Evolutionary conservation across 2,888 invertebrate genomes (phyloP).

Genomic region (Caenorhabditis uteleia): DNA sequence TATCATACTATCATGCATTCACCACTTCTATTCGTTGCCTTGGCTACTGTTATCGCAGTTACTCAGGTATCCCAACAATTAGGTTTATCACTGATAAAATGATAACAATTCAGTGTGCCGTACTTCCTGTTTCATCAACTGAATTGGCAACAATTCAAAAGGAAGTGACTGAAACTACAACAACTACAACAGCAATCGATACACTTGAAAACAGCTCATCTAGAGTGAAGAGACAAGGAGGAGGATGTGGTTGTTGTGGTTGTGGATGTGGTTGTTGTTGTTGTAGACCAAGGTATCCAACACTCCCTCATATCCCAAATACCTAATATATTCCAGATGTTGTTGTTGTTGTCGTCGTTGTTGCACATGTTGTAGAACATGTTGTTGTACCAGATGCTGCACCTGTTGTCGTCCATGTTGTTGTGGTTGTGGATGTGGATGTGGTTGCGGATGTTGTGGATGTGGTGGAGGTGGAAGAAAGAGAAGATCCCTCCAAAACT

Average conservation of each 20-base stretch:
- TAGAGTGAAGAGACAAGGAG: conserved; percentile 41
- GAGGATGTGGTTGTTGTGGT: conserved; percentile 37
- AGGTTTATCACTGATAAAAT: no score
- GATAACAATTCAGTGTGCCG: conserved; percentile 21
- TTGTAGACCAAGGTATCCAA: conserved; percentile 37
- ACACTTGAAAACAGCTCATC: conserved; percentile 4
- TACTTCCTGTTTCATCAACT: conserved; percentile 24
- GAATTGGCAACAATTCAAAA: conserved; percentile 9
- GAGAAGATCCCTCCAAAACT: conserved; percentile 43
- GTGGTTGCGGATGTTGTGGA: no score
- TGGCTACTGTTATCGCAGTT: no score
- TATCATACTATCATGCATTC: no score
- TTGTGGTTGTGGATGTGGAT: no score
- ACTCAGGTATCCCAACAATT: no score
- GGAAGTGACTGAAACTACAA: not conserved
- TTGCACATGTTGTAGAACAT: conserved; percentile 47
- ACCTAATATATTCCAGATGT: conserved; percentile 8
- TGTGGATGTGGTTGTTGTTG: conserved; percentile 38
- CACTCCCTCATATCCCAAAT: not conserved
- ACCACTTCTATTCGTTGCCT: no score
- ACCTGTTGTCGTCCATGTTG: no score
- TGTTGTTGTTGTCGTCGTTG: conserved; percentile 43
- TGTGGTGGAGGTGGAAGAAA: no score
- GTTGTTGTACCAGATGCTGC: conserved; percentile 48
- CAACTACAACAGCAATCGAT: conserved; percentile 1